Percentiles rank a stretch among this genome's conserved stretches.
phyloP scores from a whole-genome alignment of 2,797 vertebrate species.

The Holocentrus rufus region DNA sequence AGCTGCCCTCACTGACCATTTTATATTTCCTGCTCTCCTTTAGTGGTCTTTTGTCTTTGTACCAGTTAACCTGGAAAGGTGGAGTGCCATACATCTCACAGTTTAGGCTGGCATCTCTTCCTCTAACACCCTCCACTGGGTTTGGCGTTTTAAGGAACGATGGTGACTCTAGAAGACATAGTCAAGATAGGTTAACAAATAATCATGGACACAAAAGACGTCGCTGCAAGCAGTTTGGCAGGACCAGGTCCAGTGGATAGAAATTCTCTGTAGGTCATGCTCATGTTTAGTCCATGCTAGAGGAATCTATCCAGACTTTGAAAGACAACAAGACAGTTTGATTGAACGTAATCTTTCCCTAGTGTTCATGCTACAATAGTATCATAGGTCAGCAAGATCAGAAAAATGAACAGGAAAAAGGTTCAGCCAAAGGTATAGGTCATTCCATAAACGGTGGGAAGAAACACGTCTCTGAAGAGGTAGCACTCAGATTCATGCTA shows the following conservation, averaged over 20 bases:
- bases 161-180: conserved; percentile 88
- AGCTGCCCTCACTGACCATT: conserved; percentile 87
- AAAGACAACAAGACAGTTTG: conserved; percentile 8
- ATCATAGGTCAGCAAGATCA: background rate
- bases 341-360: background rate
- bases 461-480: conserved; percentile 15
- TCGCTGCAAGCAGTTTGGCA: conserved; percentile 3
- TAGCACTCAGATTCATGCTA: conserved; percentile 35
- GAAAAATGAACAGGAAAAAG: background rate
- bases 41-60: conserved; percentile 92
- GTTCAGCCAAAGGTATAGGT: background rate
- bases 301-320: conserved; percentile 21
- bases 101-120: conserved; percentile 90
- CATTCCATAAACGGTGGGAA: conserved; percentile 8
- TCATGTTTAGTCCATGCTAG: conserved; percentile 51
- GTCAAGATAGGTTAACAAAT: conserved; percentile 73
- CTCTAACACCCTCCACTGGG: conserved; percentile 86
- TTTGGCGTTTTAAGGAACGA: conserved; percentile 89
- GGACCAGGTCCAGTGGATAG: background rate
- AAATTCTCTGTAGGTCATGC: conserved; percentile 39
- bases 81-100: conserved; percentile 92
- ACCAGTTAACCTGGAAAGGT: conserved; percentile 93
- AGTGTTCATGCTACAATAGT: conserved; percentile 25
- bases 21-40: conserved; percentile 93
- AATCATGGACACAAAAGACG: conserved; percentile 20